Evolutionary conservation across 2,888 invertebrate genomes (phyloP).

Genomic region (Sphaerophoria taeniata): DNA sequence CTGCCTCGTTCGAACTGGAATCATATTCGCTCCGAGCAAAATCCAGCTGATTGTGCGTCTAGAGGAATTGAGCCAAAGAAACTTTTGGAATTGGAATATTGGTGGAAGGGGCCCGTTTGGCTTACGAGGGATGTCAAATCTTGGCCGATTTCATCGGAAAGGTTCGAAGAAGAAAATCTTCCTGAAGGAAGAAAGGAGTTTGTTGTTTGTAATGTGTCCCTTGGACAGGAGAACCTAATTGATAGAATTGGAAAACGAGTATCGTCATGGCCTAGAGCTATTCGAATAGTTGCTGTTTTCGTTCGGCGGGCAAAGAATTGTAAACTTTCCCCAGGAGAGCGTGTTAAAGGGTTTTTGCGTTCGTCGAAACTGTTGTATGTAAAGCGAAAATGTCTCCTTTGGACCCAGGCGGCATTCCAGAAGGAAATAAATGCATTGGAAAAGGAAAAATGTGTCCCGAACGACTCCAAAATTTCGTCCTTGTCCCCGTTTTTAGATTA

Average conservation of each 20-base stretch:
- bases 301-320: too few relatives aligned
- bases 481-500: too few relatives aligned
- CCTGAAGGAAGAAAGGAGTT: neutral
- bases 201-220: neutral
- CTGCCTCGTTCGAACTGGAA: constrained; percentile 6
- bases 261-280: neutral
- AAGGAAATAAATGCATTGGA: too few relatives aligned
- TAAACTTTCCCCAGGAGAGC: too few relatives aligned
- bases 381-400: too few relatives aligned
- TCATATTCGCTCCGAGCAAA: constrained; percentile 45
- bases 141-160: neutral
- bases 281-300: neutral
- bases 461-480: too few relatives aligned
- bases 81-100: constrained; percentile 42
- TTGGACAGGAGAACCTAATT: neutral
- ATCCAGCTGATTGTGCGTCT: constrained; percentile 61
- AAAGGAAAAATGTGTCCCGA: too few relatives aligned
- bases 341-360: too few relatives aligned
- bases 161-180: too few relatives aligned
- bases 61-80: constrained; percentile 66
- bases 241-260: neutral
- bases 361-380: too few relatives aligned
- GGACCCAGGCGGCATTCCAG: too few relatives aligned
- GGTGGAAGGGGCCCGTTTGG: constrained; percentile 21
- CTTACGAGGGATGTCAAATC: neutral